A percentile compares a stretch with the other conserved stretches of the same genome.
phyloP scores from a whole-genome alignment of 2,797 vertebrate genomes.

The Cossypha dichroa region DNA sequence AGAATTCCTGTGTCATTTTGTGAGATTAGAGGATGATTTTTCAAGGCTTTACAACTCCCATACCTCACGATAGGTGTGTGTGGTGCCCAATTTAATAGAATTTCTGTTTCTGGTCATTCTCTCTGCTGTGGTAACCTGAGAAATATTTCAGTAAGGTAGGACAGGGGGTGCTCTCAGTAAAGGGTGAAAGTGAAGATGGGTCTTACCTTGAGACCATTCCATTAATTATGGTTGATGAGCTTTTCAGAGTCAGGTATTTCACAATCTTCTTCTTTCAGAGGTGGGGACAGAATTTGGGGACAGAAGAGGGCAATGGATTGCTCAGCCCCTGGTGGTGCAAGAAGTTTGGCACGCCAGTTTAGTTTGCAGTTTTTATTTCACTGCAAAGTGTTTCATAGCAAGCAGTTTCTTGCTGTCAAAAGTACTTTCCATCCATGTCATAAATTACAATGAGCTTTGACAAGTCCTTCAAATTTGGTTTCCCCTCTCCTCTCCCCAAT shows the following conservation, averaged over 20 bases:
- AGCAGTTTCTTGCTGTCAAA: constrained; percentile 39
- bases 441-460: constrained; percentile 52
- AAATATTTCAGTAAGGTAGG: not conserved
- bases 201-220: not conserved
- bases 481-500: not conserved
- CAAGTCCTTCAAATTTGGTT: constrained; percentile 53
- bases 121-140: not conserved
- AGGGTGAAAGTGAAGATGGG: not conserved
- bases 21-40: not conserved
- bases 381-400: not conserved
- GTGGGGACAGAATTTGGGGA: not conserved
- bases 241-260: not conserved
- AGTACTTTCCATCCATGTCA: constrained; percentile 1
- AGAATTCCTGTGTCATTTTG: not conserved
- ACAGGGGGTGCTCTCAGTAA: not conserved
- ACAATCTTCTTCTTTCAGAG: not conserved
- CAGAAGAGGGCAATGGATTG: not conserved
- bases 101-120: not conserved
- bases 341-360: not conserved
- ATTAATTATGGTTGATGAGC: not conserved
- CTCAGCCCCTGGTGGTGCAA: not conserved
- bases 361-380: constrained; percentile 12
- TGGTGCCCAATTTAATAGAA: not conserved
- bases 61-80: not conserved
- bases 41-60: not conserved